Conservation (phyloP, 2,113 vertebrate species). For the Eulacestoma nigropectus region DNA sequence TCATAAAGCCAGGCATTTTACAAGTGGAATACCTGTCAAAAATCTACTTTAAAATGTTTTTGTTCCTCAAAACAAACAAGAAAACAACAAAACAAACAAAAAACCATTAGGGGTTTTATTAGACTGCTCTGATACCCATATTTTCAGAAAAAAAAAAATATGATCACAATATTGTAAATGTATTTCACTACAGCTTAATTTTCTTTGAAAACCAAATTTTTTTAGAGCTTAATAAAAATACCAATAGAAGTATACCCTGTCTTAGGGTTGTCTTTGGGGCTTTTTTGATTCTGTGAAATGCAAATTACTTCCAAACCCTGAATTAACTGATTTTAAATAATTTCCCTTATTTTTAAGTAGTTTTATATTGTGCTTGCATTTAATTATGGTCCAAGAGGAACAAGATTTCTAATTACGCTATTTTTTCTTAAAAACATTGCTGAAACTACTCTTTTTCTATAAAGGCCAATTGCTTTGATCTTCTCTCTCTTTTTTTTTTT, state of each 20-base stretch:
- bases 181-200: background rate
- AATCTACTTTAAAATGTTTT: background rate
- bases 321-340: background rate
- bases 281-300: background rate
- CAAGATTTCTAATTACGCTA: background rate
- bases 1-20: background rate
- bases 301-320: conserved; percentile 11
- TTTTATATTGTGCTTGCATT: background rate
- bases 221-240: background rate
- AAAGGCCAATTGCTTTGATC: background rate
- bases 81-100: background rate
- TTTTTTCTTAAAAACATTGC: conserved; percentile 1
- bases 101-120: fast-evolving
- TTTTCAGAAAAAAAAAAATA: background rate
- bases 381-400: background rate
- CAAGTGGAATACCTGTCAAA: background rate
- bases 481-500: background rate
- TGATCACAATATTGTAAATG: background rate
- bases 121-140: background rate
- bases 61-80: background rate
- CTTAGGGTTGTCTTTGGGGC: background rate
- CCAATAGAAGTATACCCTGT: background rate
- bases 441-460: background rate
- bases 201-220: background rate
- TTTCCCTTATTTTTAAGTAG: background rate